These are phyloP conservation scores for Sorex maritimensis DNA, from an alignment of 2,797 vertebrate species.

Conservation along the genomic window DNA sequence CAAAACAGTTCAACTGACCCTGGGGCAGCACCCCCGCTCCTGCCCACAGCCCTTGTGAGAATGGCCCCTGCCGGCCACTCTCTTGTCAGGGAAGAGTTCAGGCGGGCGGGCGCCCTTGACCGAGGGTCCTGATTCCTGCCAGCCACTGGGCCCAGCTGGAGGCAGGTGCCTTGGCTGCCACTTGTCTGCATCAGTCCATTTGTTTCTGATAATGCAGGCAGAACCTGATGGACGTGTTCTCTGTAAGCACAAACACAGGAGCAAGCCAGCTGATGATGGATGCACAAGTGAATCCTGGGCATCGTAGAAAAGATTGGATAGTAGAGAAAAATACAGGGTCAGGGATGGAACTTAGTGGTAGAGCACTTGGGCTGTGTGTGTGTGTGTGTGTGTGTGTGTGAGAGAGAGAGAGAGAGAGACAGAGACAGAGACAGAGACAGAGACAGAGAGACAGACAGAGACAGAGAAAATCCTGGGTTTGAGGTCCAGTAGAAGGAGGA, in stretches of 20 bases:
- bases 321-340: not conserved
- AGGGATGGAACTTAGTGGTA: constrained; percentile 26
- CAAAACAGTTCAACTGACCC: not conserved
- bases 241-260: too few relatives aligned
- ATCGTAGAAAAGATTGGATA: not conserved
- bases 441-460: too few relatives aligned
- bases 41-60: not conserved
- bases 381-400: too few relatives aligned
- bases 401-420: too few relatives aligned
- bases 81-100: constrained; percentile 25
- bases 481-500: too few relatives aligned
- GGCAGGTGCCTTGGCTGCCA: not conserved
- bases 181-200: not conserved
- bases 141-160: not conserved
- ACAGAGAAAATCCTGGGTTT: too few relatives aligned
- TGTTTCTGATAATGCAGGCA: constrained; percentile 18
- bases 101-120: not conserved
- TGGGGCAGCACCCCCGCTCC: not conserved
- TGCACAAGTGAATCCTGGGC: constrained; percentile 2
- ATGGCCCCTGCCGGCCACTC: not conserved
- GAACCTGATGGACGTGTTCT: not conserved
- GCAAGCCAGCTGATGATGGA: not conserved
- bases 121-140: not conserved
- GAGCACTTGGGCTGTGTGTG: too few relatives aligned
- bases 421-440: too few relatives aligned